Percentiles rank a stretch among this genome's conserved stretches.
Conservation (phyloP, 2,888 invertebrate species). For the Drosophila macrospina region DNA sequence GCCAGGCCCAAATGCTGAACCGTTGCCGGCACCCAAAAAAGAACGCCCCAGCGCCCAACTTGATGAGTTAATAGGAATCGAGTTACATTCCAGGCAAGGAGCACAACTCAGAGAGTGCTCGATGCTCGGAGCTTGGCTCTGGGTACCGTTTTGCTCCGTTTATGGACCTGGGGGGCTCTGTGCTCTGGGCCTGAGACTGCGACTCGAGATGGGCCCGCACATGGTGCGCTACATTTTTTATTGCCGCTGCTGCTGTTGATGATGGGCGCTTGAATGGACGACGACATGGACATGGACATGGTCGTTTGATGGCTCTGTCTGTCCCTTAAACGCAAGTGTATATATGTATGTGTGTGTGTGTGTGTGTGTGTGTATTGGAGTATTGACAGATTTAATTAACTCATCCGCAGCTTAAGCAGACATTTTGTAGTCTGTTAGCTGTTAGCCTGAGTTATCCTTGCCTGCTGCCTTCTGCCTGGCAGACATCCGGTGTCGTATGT, state of each 20-base stretch:
- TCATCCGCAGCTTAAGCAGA: slow-evolving; percentile 80
- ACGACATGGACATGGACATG: slow-evolving; percentile 72
- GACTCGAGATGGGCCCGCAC: slow-evolving; percentile 52
- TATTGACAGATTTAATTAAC: slow-evolving; percentile 83
- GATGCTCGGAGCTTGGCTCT: slow-evolving; percentile 14
- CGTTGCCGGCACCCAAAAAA: slow-evolving; percentile 46
- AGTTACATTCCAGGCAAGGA: slow-evolving; percentile 82
- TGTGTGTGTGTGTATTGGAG: slow-evolving; percentile 47
- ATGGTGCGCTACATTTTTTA: slow-evolving; percentile 74
- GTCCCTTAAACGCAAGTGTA: slow-evolving; percentile 23
- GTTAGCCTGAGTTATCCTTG: slow-evolving; percentile 56
- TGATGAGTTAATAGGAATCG: slow-evolving; percentile 85
- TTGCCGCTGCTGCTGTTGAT: slow-evolving; percentile 56
- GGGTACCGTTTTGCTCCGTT: slow-evolving; percentile 23
- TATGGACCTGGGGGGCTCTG: slow-evolving; percentile 12
- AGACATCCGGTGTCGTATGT: slow-evolving; percentile 80
- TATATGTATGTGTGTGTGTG: slow-evolving; percentile 10
- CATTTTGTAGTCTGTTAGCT: slow-evolving; percentile 69
- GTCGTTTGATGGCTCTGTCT: slow-evolving; percentile 62
- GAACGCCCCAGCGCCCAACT: slow-evolving; percentile 76
- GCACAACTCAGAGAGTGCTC: slow-evolving; percentile 32
- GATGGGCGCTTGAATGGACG: slow-evolving; percentile 73
- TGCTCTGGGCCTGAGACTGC: not conserved
- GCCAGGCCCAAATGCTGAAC: slow-evolving; percentile 14
- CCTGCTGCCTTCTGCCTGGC: slow-evolving; percentile 35